Percentiles rank a stretch among this genome's conserved stretches.
These are phyloP conservation scores for Rhea americana DNA, from an alignment of 2,113 vertebrate genomes.

Conservation along the genomic window DNA sequence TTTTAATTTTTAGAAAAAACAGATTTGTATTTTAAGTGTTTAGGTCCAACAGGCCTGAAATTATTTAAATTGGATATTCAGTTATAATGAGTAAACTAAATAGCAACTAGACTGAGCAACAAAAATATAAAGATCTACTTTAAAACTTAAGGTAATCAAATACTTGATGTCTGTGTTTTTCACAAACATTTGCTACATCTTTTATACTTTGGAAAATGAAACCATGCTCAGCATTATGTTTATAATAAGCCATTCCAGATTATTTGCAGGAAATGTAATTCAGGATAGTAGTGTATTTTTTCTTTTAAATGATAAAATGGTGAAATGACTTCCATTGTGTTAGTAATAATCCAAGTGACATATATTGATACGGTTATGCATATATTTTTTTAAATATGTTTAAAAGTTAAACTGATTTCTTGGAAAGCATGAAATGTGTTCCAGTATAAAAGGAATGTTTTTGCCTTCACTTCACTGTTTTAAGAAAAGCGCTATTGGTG, in stretches of 20 bases:
- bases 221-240: not conserved
- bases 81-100: not conserved
- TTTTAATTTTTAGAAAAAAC: not conserved
- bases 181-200: not conserved
- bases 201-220: not conserved
- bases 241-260: not conserved
- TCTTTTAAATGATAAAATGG: not conserved
- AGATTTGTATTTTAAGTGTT: not conserved
- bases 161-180: not conserved
- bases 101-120: not conserved
- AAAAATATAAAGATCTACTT: not conserved
- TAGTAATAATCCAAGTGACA: not conserved
- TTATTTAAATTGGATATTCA: not conserved
- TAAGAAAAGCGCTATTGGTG: not conserved
- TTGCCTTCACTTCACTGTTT: not conserved
- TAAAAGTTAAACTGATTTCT: not conserved
- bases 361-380: not conserved
- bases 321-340: not conserved
- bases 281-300: not conserved
- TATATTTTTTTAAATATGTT: not conserved
- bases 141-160: not conserved
- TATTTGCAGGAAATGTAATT: not conserved
- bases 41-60: constrained; percentile 8
- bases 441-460: not conserved
- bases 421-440: not conserved